Evolutionary conservation across 2,888 invertebrate genomes (phyloP), one percentile per base, ranked within the genome.

Genomic region (Melanostoma mellinum): DNA sequence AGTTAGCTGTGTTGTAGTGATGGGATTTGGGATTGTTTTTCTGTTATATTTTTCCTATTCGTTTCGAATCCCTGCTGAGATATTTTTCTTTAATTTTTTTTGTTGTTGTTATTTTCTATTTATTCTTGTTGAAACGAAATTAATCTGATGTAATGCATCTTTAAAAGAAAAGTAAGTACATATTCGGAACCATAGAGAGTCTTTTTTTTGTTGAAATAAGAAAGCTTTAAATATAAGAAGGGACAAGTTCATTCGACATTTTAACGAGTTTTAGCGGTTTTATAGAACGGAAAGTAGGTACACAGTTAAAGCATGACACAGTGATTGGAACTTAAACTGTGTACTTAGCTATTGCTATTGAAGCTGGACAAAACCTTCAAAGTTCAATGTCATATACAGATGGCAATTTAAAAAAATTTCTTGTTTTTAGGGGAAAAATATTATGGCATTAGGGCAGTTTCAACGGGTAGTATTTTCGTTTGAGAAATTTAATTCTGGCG

Each of bases 231-330:
- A 63, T 38, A 32, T 20, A 53, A 30, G 30, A 35, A 8, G 9
- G 20, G 30, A 20, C 8, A 33, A 30, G 30, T 79, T 69, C 65
- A 38, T 69, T 71, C 69, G 82, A 84, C 82, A 42, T 65, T 60
- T 78, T 84, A 84, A 84, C 74, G 76, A 72, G 58, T 65, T 76
- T 76, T 72, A 71, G 81, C 33, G 81, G 81, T 81, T 81, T 72
- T 20, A 20, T 20, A 20, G 20, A 20, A 20, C 20, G 20, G 20
- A 20, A 20, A 20, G 20, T 20, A 20, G 20, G 20, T 20, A 20
- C 20, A 20, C 20, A 20, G 20, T 20, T 20, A 20, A 20, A 20
- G 20, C 20, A 20, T 20, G 20, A 20, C 20, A 20, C 20, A 20
- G 20, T 20, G 20, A 20, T 20, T 20, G 20, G 20, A 20, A 20